Evolutionary conservation across 2,888 invertebrate species (phyloP).

Genomic region (Polymixis flavicincta): DNA sequence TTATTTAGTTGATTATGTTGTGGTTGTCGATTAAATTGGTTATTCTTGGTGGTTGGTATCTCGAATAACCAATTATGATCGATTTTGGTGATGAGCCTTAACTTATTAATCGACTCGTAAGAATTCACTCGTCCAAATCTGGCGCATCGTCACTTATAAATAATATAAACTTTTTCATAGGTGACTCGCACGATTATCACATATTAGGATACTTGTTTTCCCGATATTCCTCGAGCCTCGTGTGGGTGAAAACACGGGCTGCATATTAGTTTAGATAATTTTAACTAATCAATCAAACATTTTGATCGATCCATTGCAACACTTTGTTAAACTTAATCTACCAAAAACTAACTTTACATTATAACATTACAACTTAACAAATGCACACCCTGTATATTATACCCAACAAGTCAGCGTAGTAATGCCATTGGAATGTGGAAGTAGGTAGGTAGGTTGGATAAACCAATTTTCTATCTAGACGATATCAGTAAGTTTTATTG

Average conservation of each 20-base stretch:
- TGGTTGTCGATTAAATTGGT: background rate
- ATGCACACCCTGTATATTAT: background rate
- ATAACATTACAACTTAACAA: background rate
- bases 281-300: background rate
- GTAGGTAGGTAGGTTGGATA: conserved; percentile 46
- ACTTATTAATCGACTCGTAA: no score
- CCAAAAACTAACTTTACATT: background rate
- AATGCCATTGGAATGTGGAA: conserved; percentile 46
- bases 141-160: no score
- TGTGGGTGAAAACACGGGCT: no score
- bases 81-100: background rate
- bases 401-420: conserved; percentile 9
- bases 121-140: no score
- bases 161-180: no score
- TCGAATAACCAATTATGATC: background rate
- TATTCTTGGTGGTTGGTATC: background rate
- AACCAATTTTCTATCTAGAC: conserved; percentile 70
- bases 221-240: no score
- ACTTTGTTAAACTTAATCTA: background rate
- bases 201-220: no score
- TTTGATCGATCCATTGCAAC: background rate
- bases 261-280: background rate
- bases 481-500: conserved; percentile 69
- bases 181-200: no score
- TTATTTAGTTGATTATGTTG: conserved; percentile 18